These are phyloP conservation scores for Eubucco bourcierii DNA, from an alignment of 2,113 vertebrate genomes.

Conservation along the genomic window DNA sequence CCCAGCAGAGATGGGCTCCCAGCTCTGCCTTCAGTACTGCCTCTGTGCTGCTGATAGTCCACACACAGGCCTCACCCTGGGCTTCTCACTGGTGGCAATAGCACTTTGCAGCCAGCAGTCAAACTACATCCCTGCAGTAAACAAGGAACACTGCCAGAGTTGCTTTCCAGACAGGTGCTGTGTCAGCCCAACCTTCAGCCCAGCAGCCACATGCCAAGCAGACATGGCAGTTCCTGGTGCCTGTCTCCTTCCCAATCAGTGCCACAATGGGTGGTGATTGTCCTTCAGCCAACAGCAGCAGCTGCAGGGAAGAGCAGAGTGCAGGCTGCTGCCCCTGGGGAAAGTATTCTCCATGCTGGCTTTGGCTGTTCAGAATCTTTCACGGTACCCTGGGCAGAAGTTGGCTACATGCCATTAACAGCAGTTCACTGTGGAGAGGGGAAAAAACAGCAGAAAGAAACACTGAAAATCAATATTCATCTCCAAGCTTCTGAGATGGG, in stretches of 20 bases:
- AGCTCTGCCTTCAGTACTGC: neutral
- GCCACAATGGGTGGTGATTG: neutral
- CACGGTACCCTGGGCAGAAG: neutral
- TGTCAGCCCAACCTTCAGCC: neutral
- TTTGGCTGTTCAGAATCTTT: neutral
- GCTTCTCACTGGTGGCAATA: neutral
- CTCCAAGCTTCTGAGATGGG: neutral
- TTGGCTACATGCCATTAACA: neutral
- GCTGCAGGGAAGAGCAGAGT: neutral
- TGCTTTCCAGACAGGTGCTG: neutral
- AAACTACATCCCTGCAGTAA: neutral
- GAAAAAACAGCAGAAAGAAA: neutral
- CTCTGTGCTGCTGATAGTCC: neutral
- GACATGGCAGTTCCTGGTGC: neutral
- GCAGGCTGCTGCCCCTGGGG: neutral
- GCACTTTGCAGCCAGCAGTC: neutral
- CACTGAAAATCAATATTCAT: slow-evolving; percentile 2
- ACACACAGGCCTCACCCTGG: neutral
- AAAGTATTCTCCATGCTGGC: neutral
- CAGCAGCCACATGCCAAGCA: neutral
- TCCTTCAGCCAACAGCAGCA: neutral
- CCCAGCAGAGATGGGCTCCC: neutral
- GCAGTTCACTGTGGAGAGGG: neutral
- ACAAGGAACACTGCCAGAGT: neutral
- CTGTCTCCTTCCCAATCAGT: neutral